Base-by-base conservation (phyloP, 2,113 vertebrate genomes). In the Clarias gariepinus region DNA sequence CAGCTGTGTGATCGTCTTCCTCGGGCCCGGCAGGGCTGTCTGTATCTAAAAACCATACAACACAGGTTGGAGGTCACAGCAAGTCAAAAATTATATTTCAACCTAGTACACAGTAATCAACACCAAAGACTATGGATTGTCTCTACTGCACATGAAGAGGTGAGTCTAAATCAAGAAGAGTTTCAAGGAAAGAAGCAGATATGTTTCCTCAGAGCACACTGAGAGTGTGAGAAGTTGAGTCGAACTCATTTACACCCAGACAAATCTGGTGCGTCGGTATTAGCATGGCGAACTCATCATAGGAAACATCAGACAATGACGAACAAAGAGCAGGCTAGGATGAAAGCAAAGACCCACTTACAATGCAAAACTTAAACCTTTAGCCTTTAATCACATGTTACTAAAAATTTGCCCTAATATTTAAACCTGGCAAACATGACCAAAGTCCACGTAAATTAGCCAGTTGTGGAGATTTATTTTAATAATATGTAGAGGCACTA, bases 1-100 rank as follows among this genome's bases (percentile, higher is more conserved):
- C 91, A 55, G 93, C 93, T 0, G 91, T 90, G 61, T 92, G 93
- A 13, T 95, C 95, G 19, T 95, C 93, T 9, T 95, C 94, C 25
- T 94, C 94, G 0, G 90, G 90, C 76, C 89, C 92, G 23, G 91
- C 91, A 85, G 92, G 90, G 84, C 94, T 94, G 85, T 94, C 93
- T 93, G 89, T 91, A 41, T 90, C 93, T 93, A 87, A 88, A 63
- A 90, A 55, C 5, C 77, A n/a, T 58, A 78, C 16, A 33, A 88
- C 12, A 4, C 18, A 58, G 3, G 86, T 88, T 41, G 83, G 80
- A 86, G 7, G 28, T 78, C 61, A 87, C 23, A 33, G 47, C 53
- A 9, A 86, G 78, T 87, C 60, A 68, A 15, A 71, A 28, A 58
- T 57, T 52, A n/a, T 11, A 84, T 52, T 18, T 28, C 9, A 83